Conservation (phyloP, 2,888 invertebrate species). For the Lordiphosa fenestrarum region DNA sequence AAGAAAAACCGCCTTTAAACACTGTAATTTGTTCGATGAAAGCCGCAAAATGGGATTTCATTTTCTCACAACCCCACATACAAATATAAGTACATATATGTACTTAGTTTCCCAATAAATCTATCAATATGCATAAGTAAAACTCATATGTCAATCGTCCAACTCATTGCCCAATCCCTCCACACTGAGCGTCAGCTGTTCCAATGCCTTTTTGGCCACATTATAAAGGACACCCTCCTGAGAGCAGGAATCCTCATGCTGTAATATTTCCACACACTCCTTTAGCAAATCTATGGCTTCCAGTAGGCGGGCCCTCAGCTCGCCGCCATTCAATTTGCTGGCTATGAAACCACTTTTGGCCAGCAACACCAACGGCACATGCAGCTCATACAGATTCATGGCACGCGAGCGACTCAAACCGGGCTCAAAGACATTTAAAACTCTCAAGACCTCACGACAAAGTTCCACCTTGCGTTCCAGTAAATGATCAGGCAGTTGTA, state of each 20-base stretch:
- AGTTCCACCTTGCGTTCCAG: constrained; percentile 88
- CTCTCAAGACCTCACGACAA: constrained; percentile 85
- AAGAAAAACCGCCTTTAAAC: constrained; percentile 2
- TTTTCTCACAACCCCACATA: constrained; percentile 3
- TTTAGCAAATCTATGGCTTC: constrained; percentile 85
- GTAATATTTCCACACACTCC: constrained; percentile 85
- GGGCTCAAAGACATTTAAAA: constrained; percentile 88
- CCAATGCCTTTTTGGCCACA: constrained; percentile 75
- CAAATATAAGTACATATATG: no score
- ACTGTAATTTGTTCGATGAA: constrained; percentile 13
- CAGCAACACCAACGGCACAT: constrained; percentile 87
- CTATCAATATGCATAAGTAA: constrained; percentile 6
- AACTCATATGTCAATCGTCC: constrained; percentile 37
- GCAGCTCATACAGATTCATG: constrained; percentile 89
- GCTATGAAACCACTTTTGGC: constrained; percentile 85
- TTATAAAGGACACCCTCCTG: constrained; percentile 77
- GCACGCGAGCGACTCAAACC: constrained; percentile 89
- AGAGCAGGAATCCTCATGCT: constrained; percentile 83
- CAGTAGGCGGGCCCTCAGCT: constrained; percentile 84
- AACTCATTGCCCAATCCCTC: constrained; percentile 70
- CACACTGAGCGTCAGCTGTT: constrained; percentile 75
- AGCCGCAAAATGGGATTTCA: constrained; percentile 11
- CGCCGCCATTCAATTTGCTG: constrained; percentile 83
- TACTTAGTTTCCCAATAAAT: constrained; percentile 24
- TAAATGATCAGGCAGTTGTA: constrained; percentile 87